phyloP scores from a whole-genome alignment of 2,888 invertebrate species.

The Thereva unica region DNA sequence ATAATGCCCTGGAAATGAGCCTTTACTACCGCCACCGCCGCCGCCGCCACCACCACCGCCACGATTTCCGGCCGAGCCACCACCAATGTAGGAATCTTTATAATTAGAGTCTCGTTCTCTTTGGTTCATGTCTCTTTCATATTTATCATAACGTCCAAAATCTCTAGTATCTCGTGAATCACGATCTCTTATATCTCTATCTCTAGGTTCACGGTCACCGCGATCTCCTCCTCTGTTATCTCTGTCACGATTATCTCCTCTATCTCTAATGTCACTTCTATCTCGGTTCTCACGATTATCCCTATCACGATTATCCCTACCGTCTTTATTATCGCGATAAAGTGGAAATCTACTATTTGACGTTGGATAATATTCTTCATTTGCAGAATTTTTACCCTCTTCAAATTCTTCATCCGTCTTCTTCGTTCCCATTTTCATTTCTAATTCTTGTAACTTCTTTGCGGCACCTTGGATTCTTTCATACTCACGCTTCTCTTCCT shows the following conservation, averaged over 20 bases:
- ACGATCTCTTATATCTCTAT: not conserved
- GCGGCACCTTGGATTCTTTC: conserved; percentile 65
- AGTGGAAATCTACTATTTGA: conserved; percentile 1
- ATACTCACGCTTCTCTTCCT: conserved; percentile 80
- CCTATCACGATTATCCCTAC: conserved; percentile 46
- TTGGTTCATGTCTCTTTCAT: conserved; percentile 41
- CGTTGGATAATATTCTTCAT: conserved; percentile 45
- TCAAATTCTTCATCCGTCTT: conserved; percentile 59
- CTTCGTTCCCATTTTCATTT: conserved; percentile 68
- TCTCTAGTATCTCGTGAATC: conserved; percentile 38
- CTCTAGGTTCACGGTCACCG: conserved; percentile 45
- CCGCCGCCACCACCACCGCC: conserved; percentile 57
- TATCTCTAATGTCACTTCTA: not conserved
- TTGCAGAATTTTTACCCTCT: conserved; percentile 39
- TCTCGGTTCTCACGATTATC: conserved; percentile 12
- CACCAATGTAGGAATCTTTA: conserved; percentile 48
- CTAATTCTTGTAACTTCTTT: conserved; percentile 70
- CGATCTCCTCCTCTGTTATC: not conserved
- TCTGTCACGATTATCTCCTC: conserved; percentile 38
- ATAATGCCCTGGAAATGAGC: conserved; percentile 70
- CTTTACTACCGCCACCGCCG: conserved; percentile 58
- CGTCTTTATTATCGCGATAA: conserved; percentile 4
- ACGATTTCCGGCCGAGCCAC: conserved; percentile 47
- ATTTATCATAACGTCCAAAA: conserved; percentile 44
- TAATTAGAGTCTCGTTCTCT: conserved; percentile 43